Percentiles rank a stretch among this genome's conserved stretches.
Evolutionary conservation across 2,888 invertebrate species (phyloP).

Genomic region (Geotrupes spiniger): DNA sequence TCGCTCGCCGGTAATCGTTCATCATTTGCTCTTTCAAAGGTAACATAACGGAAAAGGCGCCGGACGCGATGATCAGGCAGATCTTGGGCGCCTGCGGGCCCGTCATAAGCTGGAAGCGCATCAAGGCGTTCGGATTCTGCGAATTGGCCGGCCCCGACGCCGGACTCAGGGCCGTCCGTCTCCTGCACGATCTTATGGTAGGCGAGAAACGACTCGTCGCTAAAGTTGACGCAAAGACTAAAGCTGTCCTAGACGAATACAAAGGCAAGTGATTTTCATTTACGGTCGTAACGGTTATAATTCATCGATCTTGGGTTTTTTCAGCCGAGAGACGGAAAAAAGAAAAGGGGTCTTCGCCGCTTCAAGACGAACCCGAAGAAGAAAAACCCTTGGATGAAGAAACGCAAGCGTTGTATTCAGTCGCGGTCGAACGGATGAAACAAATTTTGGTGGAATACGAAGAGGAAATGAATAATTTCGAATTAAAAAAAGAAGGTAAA

Average conservation of each 20-base stretch:
- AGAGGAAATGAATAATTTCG: constrained; percentile 70
- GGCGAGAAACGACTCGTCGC: constrained; percentile 93
- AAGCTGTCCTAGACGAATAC: constrained; percentile 89
- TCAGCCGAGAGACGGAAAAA: constrained; percentile 60
- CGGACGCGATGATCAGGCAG: constrained; percentile 91
- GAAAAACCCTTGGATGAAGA: constrained; percentile 73
- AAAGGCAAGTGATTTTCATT: constrained; percentile 62
- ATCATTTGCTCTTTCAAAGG: constrained; percentile 44
- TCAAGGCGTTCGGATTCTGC: constrained; percentile 97
- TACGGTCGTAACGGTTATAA: not conserved
- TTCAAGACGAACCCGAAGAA: constrained; percentile 58
- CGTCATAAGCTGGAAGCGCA: constrained; percentile 95
- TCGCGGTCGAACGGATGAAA: constrained; percentile 73
- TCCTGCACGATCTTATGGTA: constrained; percentile 89
- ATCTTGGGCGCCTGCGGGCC: constrained; percentile 91
- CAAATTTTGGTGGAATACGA: constrained; percentile 82
- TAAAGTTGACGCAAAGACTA: constrained; percentile 96
- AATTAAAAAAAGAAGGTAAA: constrained; percentile 61
- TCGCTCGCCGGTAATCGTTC: not conserved
- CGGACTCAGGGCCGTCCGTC: constrained; percentile 87
- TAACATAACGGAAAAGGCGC: constrained; percentile 92
- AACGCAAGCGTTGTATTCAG: constrained; percentile 70
- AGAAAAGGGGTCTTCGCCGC: constrained; percentile 59
- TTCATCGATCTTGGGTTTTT: no score
- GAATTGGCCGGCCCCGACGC: constrained; percentile 96